phyloP scores from a whole-genome alignment of 2,797 vertebrate genomes.

The Lophius americanus region DNA sequence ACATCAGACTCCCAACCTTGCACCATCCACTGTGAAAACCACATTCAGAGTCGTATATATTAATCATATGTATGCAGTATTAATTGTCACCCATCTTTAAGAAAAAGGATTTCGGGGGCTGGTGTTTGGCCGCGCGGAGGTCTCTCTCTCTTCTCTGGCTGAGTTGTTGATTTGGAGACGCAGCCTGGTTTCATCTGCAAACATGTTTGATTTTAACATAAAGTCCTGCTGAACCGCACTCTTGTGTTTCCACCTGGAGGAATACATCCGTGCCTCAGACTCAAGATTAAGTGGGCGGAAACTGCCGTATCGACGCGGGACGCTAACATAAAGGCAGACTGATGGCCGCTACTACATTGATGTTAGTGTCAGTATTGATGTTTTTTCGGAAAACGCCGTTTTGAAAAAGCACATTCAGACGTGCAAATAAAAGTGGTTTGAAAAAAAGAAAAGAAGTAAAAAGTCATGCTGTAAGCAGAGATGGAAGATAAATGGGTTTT shows the following conservation, averaged over 20 bases:
- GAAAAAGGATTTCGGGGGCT: slow-evolving; percentile 37
- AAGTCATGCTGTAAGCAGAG: slow-evolving; percentile 57
- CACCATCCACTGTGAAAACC: slow-evolving; percentile 66
- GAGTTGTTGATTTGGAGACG: slow-evolving; percentile 31
- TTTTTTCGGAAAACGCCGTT: slow-evolving; percentile 43
- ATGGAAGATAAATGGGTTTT: slow-evolving; percentile 32
- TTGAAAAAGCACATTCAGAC: slow-evolving; percentile 58
- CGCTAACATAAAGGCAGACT: slow-evolving; percentile 54
- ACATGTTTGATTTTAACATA: slow-evolving; percentile 29
- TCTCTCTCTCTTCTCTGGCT: not conserved
- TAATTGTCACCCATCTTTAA: slow-evolving; percentile 74
- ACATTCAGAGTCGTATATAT: slow-evolving; percentile 68
- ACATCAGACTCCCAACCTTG: slow-evolving; percentile 73
- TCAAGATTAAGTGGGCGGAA: slow-evolving; percentile 28
- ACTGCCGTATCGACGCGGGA: slow-evolving; percentile 53
- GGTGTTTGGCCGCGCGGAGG: slow-evolving; percentile 34
- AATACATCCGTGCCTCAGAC: slow-evolving; percentile 12
- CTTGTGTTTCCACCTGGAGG: slow-evolving; percentile 27
- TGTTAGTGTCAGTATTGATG: slow-evolving; percentile 71
- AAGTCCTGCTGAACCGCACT: slow-evolving; percentile 12
- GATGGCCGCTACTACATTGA: slow-evolving; percentile 59
- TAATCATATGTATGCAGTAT: slow-evolving; percentile 78
- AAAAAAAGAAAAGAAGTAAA: slow-evolving; percentile 26
- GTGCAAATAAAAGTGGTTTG: slow-evolving; percentile 14
- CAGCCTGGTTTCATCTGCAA: slow-evolving; percentile 25